A percentile compares a stretch with the other conserved stretches of the same genome.
Conservation (phyloP, 2,888 invertebrate genomes). For the Macrosoma leucophasiata region DNA sequence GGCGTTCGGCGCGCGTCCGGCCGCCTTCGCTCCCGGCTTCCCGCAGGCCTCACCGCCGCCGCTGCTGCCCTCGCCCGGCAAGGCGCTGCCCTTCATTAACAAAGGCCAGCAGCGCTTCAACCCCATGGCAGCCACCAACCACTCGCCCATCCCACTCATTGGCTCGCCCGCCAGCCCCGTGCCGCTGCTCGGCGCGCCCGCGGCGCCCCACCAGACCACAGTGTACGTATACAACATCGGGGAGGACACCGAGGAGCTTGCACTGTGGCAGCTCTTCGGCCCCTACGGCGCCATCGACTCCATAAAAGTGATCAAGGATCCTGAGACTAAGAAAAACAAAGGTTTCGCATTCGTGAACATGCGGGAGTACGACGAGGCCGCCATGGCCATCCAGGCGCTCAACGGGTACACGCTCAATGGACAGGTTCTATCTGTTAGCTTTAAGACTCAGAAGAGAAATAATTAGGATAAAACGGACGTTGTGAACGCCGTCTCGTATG, state of each 20-base stretch:
- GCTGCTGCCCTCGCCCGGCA: slow-evolving; percentile 66
- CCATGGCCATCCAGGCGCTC: slow-evolving; percentile 72
- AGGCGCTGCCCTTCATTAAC: slow-evolving; percentile 69
- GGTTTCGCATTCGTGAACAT: slow-evolving; percentile 73
- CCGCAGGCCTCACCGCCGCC: slow-evolving; percentile 67
- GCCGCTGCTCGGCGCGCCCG: slow-evolving; percentile 54
- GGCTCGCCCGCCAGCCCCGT: slow-evolving; percentile 66
- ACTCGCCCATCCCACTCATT: slow-evolving; percentile 59
- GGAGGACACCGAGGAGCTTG: slow-evolving; percentile 70
- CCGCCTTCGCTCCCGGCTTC: slow-evolving; percentile 57
- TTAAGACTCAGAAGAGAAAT: slow-evolving; percentile 74
- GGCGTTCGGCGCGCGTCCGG: slow-evolving; percentile 57
- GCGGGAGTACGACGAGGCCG: slow-evolving; percentile 73
- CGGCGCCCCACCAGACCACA: slow-evolving; percentile 64
- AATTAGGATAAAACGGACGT: slow-evolving; percentile 62
- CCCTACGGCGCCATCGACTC: slow-evolving; percentile 73
- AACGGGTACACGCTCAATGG: slow-evolving; percentile 74
- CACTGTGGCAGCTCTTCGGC: slow-evolving; percentile 71
- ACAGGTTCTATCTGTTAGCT: slow-evolving; percentile 74
- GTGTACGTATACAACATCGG: slow-evolving; percentile 74
- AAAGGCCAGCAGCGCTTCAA: slow-evolving; percentile 71
- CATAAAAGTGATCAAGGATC: slow-evolving; percentile 72
- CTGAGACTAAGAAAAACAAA: slow-evolving; percentile 73
- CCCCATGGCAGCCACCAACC: slow-evolving; percentile 67
- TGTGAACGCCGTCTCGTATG: slow-evolving; percentile 56